Conservation (phyloP, 2,113 vertebrate species). For the Semicossyphus pulcher region DNA sequence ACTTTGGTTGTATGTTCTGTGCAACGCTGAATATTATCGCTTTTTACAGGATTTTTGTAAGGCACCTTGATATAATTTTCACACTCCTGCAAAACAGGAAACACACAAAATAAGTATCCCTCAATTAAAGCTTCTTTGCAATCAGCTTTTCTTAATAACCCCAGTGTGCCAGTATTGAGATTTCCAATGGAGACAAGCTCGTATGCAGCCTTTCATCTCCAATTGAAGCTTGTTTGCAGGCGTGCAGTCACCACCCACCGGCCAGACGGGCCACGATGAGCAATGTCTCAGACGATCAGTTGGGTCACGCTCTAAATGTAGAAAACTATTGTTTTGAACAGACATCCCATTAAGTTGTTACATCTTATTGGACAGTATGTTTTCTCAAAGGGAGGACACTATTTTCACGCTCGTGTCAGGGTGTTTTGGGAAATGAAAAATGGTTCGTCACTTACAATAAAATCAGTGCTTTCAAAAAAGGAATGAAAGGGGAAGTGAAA, state of each 20-base stretch:
- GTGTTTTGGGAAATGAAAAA: no score
- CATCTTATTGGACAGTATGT: slow-evolving; percentile 1
- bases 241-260: slow-evolving; percentile 29
- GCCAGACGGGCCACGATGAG: slow-evolving; percentile 50
- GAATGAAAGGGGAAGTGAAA: slow-evolving; percentile 23
- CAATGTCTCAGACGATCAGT: slow-evolving; percentile 45
- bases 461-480: not conserved
- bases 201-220: slow-evolving; percentile 1
- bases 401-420: no score
- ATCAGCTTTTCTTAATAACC: not conserved
- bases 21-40: not conserved
- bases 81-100: not conserved
- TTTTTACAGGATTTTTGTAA: not conserved
- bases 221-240: slow-evolving; percentile 5
- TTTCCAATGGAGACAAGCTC: not conserved
- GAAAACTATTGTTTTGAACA: slow-evolving; percentile 44
- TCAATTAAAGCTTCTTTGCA: not conserved
- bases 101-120: not conserved
- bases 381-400: not conserved
- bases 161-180: not conserved
- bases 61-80: not conserved
- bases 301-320: slow-evolving; percentile 31
- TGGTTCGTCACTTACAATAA: not conserved
- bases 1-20: not conserved
- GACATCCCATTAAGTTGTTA: slow-evolving; percentile 5